Evolutionary conservation across 2,888 invertebrate genomes (phyloP), one percentile per base, ranked within the genome.

Genomic region (Phaedon cochleariae): DNA sequence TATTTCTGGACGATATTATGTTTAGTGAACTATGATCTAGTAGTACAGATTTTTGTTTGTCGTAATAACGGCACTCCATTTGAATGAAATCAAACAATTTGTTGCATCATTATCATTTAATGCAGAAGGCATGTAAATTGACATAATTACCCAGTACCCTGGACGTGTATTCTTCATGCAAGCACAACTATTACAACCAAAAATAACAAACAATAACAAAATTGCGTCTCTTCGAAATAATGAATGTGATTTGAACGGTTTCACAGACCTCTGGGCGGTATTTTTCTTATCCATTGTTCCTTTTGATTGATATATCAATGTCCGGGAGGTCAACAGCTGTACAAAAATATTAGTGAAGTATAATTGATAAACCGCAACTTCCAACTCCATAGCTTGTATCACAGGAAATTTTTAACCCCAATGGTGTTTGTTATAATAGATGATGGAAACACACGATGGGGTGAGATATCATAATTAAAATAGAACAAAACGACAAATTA

Each of bases 251-350:
- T 62, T 20, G 15, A 62, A 62, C 51, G 12, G 58, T 58, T 52
- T 37, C 26, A 65, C 57, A 46, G 45, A 52, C 65, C 52, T 26
- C 21, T 51, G 61, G 55, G 41, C 22, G 41, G 22, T 48, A 41
- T 34, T 10, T 9, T 34, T 34, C 10, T 34, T 34, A 10, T 41
- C 15, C 41, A 41, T 41, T 41, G 41, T 41, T 41, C 41, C 41
- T 41, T 41, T 69, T 64, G 68, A 74, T 74, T 74, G 74, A 74
- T 69, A 74, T 74, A 74, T 74, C 74, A 74, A 71, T 74, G 71
- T 69, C 74, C 71, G 51, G 59, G 54, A 70, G 74, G 58, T 63
- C 61, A 66, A 64, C 73, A 74, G 68, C 70, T 74, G 69, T 68
- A 49, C 58, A 54, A 52, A 64, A 57, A 41, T 59, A 59, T 63